Percentiles rank a stretch among this genome's conserved stretches.
Evolutionary conservation across 2,888 invertebrate genomes (phyloP).

Genomic region (Macrosoma leucophasiata): DNA sequence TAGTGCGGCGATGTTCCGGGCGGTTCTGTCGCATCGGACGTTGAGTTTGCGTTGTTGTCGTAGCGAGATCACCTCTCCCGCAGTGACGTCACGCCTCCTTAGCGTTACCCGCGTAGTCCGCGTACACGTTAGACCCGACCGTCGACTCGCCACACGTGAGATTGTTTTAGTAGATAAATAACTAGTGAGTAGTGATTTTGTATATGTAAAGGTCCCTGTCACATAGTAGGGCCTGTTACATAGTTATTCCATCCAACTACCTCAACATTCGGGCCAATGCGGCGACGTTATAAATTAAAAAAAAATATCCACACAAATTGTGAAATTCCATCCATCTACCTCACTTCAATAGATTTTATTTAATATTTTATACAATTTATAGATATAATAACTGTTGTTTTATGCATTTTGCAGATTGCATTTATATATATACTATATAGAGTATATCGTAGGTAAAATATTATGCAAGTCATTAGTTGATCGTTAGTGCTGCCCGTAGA

Average conservation of each 20-base stretch:
- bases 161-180: conserved; percentile 53
- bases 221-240: conserved; percentile 63
- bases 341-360: conserved; percentile 79
- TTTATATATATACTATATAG: conserved; percentile 73
- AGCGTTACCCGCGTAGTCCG: conserved; percentile 40
- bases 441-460: conserved; percentile 72
- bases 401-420: conserved; percentile 76
- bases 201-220: conserved; percentile 63
- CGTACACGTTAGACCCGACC: conserved; percentile 40
- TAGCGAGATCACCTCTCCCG: conserved; percentile 15
- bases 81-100: conserved; percentile 28
- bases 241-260: conserved; percentile 77
- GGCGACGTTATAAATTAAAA: conserved; percentile 60
- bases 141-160: conserved; percentile 47
- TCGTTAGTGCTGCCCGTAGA: conserved; percentile 66
- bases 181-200: conserved; percentile 66
- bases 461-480: conserved; percentile 67
- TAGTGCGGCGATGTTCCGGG: conserved; percentile 1
- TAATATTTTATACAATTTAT: conserved; percentile 77
- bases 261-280: conserved; percentile 74
- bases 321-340: conserved; percentile 85
- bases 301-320: conserved; percentile 73
- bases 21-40: conserved; percentile 7
- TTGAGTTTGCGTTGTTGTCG: conserved; percentile 9
- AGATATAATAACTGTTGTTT: conserved; percentile 75